Evolutionary conservation across 1,140 invertebrate genomes (phyloP), one percentile per base, ranked within the genome.

Genomic region (Caenorhabditis tropicalis): DNA sequence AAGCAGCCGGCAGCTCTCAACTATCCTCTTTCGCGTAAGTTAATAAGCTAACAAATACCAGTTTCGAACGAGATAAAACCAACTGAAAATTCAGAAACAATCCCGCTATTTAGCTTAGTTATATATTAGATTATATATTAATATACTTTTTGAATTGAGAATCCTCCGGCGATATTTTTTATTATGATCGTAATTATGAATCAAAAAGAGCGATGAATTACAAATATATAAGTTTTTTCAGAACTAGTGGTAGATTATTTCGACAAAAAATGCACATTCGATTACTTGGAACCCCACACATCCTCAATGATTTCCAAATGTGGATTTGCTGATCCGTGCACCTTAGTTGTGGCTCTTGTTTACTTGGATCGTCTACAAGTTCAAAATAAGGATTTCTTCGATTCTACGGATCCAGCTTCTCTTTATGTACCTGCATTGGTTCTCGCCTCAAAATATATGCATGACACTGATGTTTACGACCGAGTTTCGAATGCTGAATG

Each of bases 241-340:
- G 89, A 90, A 79, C 82, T 90, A 65, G 85, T 89, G 39, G 85
- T 89, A 1, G 86, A 90, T 27, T 90, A 90, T 60, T 90, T 90
- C 51, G 84, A 90, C 49, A 85, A 79, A 29, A 43, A 79, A 80
- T 80, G 31, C 27, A 70, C 88, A 29, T 88, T 79, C 65, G 89
- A 89, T 53, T 88, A 84, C 48, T 33, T 90, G 81, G 83, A 88
- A 48, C 85, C 82, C 19, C 79, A 84, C 56, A 87, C 56, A 24
- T 86, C 84, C 10, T 58, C 84, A 12, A 82, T 65, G 29, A 85
- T 85, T 36, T 85, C 84, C 1, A 56, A 65, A 27, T 46, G 48
- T 21, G 74, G 86, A 6, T 87, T 56, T 48, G 60, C 90, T 12
- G 88, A 89, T 43, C 86, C 89, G 4, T 87, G 83, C 58, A 87